phyloP scores from a whole-genome alignment of 2,888 invertebrate species.

The Ctena decussata region DNA sequence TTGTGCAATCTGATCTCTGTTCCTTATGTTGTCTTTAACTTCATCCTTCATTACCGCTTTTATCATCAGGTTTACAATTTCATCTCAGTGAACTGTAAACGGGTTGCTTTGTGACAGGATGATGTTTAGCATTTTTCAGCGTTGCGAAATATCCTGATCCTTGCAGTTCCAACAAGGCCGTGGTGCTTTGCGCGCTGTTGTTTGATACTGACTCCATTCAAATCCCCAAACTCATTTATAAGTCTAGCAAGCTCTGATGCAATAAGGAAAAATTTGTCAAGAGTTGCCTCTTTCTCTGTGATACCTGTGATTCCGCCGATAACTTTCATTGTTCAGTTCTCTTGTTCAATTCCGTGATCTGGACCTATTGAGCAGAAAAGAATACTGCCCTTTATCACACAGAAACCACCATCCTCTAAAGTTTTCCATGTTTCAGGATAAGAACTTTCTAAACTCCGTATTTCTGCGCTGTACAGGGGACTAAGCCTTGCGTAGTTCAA shows the following conservation, averaged over 20 bases:
- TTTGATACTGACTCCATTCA: neutral
- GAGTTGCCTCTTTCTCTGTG: neutral
- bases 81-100: neutral
- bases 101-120: neutral
- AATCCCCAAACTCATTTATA: neutral
- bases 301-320: neutral
- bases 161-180: neutral
- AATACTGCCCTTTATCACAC: conserved; percentile 10
- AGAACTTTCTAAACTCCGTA: neutral
- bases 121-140: neutral
- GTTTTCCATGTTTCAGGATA: neutral
- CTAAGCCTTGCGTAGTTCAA: neutral
- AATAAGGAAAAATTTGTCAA: conserved; percentile 7
- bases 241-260: neutral
- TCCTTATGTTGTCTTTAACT: neutral
- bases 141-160: neutral
- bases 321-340: conserved; percentile 7
- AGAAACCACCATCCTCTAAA: neutral
- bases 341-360: neutral
- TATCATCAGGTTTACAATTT: neutral
- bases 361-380: conserved; percentile 2
- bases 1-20: conserved; percentile 6
- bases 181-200: neutral
- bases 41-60: neutral
- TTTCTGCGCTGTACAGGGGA: neutral